Base-by-base conservation (phyloP, 2,888 invertebrate species). In the Eupithecia centaureata region DNA sequence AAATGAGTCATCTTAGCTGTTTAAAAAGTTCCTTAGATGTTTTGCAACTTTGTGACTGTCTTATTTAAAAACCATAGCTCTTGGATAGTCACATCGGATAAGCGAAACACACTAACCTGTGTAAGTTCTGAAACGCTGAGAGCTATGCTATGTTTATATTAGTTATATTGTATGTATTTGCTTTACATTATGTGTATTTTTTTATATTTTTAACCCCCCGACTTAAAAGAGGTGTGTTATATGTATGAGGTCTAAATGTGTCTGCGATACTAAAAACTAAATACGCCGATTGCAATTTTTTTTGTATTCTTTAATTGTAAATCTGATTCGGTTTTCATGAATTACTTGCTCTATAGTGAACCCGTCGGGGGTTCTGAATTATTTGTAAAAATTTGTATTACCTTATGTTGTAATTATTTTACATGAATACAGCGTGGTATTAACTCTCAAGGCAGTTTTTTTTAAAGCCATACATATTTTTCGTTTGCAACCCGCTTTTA, bases 381-480 rank as follows among this genome's bases (percentile, higher is more conserved):
- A 85, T 89, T 90, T 87, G 86, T 84, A 47, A 22, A 22, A 30
- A 30, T 7, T 22, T 47, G 47, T 47, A 22, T 47, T 8, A 22
- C 22, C 1, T 83, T 85, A 77, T 84, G 86, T 88, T 89, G 84
- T 88, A 86, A 83, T 86, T 85, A 87, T 83, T 86, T 89, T 87
- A 87, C 84, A 87, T 88, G 85, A 88, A 90, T 90, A 89, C 88
- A 91, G 87, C 86, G 86, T 89, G 86, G 83, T 87, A 86, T 85
- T 86, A 82, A 87, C 86, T 86, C 86, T 86, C 8, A 81, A 68
- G 84, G 77, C 80, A 71, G 82, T 82, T 84, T 84, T 81, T 88
- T 88, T 86, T 85, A 85, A 86, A 65, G 65, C 86, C 80, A 76
- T 86, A 84, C 79, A 78, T 82, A 78, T 79, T 77, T 76, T 77